phyloP scores from a whole-genome alignment of 2,797 vertebrate genomes.

The Limnodromus scolopaceus region DNA sequence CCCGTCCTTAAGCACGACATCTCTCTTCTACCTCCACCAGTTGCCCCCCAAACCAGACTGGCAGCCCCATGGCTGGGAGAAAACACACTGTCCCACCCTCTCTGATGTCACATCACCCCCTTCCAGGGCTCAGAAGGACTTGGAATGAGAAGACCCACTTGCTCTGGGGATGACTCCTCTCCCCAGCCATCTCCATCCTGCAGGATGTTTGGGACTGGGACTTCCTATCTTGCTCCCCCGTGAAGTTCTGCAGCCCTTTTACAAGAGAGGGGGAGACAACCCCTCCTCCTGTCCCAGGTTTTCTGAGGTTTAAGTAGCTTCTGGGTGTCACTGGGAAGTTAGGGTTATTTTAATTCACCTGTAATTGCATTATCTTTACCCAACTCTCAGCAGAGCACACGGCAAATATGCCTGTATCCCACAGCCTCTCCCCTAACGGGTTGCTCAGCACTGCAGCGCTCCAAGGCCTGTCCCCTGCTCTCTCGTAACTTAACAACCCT shows the following conservation, averaged over 20 bases:
- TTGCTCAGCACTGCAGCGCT: neutral
- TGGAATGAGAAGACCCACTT: neutral
- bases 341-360: neutral
- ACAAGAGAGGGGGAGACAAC: neutral
- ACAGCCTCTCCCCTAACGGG: neutral
- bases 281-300: neutral
- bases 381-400: neutral
- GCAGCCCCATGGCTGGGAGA: neutral
- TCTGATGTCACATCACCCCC: neutral
- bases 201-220: neutral
- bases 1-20: accelerated
- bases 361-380: neutral
- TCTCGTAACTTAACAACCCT: neutral
- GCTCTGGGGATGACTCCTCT: neutral
- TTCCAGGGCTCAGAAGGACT: neutral
- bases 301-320: neutral
- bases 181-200: neutral
- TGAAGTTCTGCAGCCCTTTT: neutral
- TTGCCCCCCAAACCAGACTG: neutral
- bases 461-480: neutral
- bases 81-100: neutral
- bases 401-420: accelerated
- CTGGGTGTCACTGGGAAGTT: neutral
- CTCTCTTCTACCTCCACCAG: neutral
- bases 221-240: accelerated